Conservation (phyloP, 2,113 vertebrate genomes). For the Dolichotis patagonum region DNA sequence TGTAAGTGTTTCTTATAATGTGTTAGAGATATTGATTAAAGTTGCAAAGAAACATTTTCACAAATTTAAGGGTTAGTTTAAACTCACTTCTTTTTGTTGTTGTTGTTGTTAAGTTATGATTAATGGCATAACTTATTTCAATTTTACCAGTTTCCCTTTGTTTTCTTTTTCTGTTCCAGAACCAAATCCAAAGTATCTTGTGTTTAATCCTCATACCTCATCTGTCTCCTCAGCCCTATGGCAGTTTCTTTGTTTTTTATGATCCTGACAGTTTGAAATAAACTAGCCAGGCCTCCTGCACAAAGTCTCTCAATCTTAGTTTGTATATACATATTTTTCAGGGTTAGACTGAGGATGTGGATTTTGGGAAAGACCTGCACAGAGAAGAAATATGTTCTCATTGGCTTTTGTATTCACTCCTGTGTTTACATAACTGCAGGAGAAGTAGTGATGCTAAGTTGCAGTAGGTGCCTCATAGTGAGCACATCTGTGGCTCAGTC, state of each 20-base stretch:
- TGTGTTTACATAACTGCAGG: neutral
- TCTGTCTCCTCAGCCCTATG: neutral
- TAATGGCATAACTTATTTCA: neutral
- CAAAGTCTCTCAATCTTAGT: neutral
- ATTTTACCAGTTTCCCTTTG: neutral
- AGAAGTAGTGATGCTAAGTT: no score
- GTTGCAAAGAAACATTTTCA: neutral
- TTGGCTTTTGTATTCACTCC: neutral
- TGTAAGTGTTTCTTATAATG: neutral
- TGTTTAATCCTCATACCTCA: neutral
- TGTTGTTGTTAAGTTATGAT: neutral
- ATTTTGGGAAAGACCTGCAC: neutral
- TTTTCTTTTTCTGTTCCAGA: neutral
- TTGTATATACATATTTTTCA: neutral
- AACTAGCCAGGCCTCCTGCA: neutral
- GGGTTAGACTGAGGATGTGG: neutral
- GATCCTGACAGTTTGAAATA: neutral
- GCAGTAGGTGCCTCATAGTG: no score
- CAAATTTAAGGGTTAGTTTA: neutral
- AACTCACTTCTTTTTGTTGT: neutral
- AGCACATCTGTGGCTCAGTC: neutral
- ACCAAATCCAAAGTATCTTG: neutral
- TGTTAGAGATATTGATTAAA: neutral
- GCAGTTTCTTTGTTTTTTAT: neutral
- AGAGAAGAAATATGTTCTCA: neutral